A percentile compares a stretch with the other conserved stretches of the same genome.
Conservation (phyloP, 2,888 invertebrate species). For the Parnassius glacialis region DNA sequence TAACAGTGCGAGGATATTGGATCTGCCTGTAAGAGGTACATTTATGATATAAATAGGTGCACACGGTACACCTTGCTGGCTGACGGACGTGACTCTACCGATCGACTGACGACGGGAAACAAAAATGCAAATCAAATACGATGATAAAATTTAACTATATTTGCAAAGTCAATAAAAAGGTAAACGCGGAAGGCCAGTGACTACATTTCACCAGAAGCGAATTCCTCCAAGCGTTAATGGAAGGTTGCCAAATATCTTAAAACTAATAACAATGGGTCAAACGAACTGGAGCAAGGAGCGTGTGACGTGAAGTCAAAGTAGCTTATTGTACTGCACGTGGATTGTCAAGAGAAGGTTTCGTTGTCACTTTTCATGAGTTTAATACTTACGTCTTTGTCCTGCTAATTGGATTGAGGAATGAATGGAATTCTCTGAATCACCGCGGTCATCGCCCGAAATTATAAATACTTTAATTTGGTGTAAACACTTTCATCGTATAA, state of each 20-base stretch:
- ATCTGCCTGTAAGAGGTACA: too few relatives aligned
- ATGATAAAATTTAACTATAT: conserved; percentile 10
- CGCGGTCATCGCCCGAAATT: conserved; percentile 26
- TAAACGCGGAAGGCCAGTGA: conserved; percentile 13
- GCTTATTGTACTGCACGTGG: conserved; percentile 2
- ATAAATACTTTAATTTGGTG: conserved; percentile 26
- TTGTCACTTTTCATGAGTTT: conserved; percentile 4
- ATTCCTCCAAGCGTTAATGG: conserved; percentile 13
- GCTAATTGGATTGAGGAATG: conserved; percentile 16
- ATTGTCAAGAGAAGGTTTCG: conserved; percentile 7
- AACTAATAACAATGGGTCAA: conserved; percentile 12
- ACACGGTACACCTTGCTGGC: neutral
- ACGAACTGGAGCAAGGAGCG: conserved; percentile 2
- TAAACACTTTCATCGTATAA: conserved; percentile 4
- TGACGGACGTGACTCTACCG: neutral
- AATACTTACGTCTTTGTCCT: conserved; percentile 16
- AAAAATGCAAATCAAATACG: conserved; percentile 12
- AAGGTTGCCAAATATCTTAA: conserved; percentile 6
- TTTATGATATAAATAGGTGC: too few relatives aligned
- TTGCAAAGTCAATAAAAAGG: conserved; percentile 7
- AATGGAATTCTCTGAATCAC: conserved; percentile 21
- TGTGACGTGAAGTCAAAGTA: conserved; percentile 4
- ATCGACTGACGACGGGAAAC: neutral
- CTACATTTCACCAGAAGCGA: conserved; percentile 2
- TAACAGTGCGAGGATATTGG: too few relatives aligned